Conservation (phyloP, 2,113 vertebrate genomes). For the Hirundichthys speculiger region DNA sequence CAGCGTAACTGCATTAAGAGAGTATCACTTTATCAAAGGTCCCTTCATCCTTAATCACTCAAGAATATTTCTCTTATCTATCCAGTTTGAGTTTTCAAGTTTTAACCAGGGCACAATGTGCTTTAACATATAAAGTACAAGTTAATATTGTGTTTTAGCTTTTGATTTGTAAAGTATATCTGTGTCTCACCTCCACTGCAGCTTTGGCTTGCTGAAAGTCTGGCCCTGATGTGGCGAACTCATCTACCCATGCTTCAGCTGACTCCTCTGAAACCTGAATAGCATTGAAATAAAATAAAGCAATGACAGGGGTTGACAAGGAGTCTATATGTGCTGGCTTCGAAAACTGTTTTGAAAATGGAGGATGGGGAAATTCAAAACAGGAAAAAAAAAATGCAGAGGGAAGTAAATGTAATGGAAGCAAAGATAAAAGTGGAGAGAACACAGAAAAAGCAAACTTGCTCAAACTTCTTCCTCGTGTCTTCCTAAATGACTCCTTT, state of each 20-base stretch:
- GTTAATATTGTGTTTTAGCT: not conserved
- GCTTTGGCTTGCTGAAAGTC: constrained; percentile 97
- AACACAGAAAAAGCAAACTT: constrained; percentile 26
- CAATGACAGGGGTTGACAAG: constrained; percentile 20
- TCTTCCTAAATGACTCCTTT: not conserved
- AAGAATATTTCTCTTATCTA: too few relatives aligned
- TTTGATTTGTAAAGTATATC: not conserved
- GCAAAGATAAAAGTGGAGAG: constrained; percentile 46
- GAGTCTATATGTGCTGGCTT: not conserved
- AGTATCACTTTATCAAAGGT: too few relatives aligned
- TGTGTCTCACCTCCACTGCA: constrained; percentile 91
- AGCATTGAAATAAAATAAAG: constrained; percentile 24
- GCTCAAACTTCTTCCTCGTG: not conserved
- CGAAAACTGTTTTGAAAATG: constrained; percentile 5
- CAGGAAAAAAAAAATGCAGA: constrained; percentile 31
- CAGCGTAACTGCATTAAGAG: too few relatives aligned
- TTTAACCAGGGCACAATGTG: too few relatives aligned
- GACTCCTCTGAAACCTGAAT: constrained; percentile 88
- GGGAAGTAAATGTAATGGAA: constrained; percentile 50
- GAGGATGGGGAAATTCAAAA: constrained; percentile 23
- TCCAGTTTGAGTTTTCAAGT: too few relatives aligned
- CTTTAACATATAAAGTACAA: not conserved
- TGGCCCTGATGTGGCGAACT: constrained; percentile 86
- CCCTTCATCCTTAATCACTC: too few relatives aligned
- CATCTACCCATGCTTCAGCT: constrained; percentile 96